phyloP scores from a whole-genome alignment of 2,113 vertebrate genomes.

The Sula dactylatra region DNA sequence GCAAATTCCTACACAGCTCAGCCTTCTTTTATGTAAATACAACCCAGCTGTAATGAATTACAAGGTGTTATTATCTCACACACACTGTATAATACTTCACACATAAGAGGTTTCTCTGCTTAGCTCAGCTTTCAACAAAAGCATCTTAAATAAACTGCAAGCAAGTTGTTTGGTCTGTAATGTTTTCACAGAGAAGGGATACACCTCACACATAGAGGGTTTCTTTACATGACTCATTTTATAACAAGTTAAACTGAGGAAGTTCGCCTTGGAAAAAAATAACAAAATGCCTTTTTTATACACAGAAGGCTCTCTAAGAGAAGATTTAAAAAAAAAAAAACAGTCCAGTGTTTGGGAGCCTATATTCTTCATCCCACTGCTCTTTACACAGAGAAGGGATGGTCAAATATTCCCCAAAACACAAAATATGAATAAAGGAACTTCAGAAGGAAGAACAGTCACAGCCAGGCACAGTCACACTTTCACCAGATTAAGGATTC shows the following conservation, averaged over 20 bases:
- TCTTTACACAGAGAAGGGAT: not conserved
- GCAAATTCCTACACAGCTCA: constrained; percentile 82
- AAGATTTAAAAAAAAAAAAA: not conserved
- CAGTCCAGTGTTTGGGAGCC: not conserved
- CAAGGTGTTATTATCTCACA: constrained; percentile 83
- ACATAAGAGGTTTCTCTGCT: constrained; percentile 79
- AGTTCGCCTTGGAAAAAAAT: constrained; percentile 63
- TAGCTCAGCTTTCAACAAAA: constrained; percentile 79
- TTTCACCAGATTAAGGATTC: not conserved
- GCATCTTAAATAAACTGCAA: constrained; percentile 83
- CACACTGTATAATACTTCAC: constrained; percentile 72
- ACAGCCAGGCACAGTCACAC: not conserved
- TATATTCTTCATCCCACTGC: not conserved
- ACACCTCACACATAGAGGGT: constrained; percentile 77
- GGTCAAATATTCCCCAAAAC: not conserved
- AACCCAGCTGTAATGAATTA: constrained; percentile 83
- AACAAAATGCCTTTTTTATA: constrained; percentile 46
- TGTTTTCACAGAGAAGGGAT: constrained; percentile 82
- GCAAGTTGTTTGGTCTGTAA: constrained; percentile 80
- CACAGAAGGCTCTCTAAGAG: constrained; percentile 39
- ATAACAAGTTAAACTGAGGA: constrained; percentile 78
- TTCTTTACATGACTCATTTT: constrained; percentile 83
- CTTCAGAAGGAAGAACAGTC: not conserved
- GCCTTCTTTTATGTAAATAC: constrained; percentile 82
- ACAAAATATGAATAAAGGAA: not conserved